phyloP scores from a whole-genome alignment of 2,888 invertebrate genomes.

The Neocrepidodera transversa region DNA sequence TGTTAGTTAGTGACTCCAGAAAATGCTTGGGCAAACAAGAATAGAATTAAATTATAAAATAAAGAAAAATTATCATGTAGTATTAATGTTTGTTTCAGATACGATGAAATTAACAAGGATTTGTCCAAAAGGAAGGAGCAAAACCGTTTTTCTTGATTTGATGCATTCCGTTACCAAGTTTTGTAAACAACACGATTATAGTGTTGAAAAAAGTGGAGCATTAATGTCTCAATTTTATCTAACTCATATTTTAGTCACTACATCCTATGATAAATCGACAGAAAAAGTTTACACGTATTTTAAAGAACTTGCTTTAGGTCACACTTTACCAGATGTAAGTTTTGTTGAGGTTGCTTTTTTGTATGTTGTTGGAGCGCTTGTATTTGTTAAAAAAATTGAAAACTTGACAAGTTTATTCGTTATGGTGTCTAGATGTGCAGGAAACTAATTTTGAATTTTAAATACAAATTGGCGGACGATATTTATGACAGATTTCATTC shows the following conservation, averaged over 20 bases:
- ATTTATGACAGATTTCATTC: too few species aligned
- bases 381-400: not conserved
- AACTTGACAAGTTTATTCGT: too few species aligned
- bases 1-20: too few species aligned
- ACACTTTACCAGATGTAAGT: constrained; percentile 53
- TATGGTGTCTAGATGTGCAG: too few species aligned
- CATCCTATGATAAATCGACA: constrained; percentile 48
- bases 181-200: constrained; percentile 48
- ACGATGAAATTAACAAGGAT: constrained; percentile 42
- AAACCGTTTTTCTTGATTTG: constrained; percentile 52
- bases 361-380: not conserved
- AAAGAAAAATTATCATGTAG: too few species aligned
- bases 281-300: constrained; percentile 56
- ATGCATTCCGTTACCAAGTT: constrained; percentile 53
- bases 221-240: constrained; percentile 56
- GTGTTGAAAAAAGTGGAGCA: constrained; percentile 51
- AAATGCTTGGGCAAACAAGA: too few species aligned
- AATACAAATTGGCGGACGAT: not conserved
- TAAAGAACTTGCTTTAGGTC: constrained; percentile 53
- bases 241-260: constrained; percentile 55
- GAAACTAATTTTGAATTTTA: not conserved
- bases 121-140: constrained; percentile 49
- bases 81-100: constrained; percentile 44
- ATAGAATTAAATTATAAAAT: too few species aligned
- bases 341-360: not conserved